Conservation (phyloP, 1,140 invertebrate species). For the Kradibia gibbosae region DNA sequence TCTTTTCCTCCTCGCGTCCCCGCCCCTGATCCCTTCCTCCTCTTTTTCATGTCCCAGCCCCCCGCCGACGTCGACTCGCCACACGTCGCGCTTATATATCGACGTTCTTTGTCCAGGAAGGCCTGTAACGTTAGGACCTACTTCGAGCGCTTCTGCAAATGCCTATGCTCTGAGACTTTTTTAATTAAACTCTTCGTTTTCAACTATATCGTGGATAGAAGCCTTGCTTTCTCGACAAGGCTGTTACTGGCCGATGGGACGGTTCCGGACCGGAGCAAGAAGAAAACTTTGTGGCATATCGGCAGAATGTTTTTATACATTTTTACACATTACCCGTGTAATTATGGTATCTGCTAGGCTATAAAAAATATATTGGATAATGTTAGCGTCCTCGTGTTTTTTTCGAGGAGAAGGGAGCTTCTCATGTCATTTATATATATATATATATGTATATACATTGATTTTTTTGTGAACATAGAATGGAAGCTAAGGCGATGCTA, state of each 20-base stretch:
- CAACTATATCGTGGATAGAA: slow-evolving; percentile 39
- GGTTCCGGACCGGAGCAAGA: too few relatives aligned
- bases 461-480: background rate
- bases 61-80: too few relatives aligned
- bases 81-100: slow-evolving; percentile 2
- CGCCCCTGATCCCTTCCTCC: background rate
- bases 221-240: slow-evolving; percentile 38
- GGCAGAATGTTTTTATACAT: slow-evolving; percentile 32
- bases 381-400: background rate
- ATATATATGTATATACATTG: too few relatives aligned
- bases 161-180: slow-evolving; percentile 50
- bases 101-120: slow-evolving; percentile 33
- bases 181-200: slow-evolving; percentile 51
- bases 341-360: background rate
- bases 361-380: slow-evolving; percentile 25
- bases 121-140: slow-evolving; percentile 28
- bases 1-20: background rate
- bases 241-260: background rate
- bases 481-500: too few relatives aligned
- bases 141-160: slow-evolving; percentile 45
- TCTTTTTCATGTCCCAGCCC: too few relatives aligned
- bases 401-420: too few relatives aligned
- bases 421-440: too few relatives aligned
- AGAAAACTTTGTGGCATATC: slow-evolving; percentile 23
- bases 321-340: slow-evolving; percentile 33